Conservation (phyloP, 2,888 invertebrate genomes). For the Encarsia formosa region DNA sequence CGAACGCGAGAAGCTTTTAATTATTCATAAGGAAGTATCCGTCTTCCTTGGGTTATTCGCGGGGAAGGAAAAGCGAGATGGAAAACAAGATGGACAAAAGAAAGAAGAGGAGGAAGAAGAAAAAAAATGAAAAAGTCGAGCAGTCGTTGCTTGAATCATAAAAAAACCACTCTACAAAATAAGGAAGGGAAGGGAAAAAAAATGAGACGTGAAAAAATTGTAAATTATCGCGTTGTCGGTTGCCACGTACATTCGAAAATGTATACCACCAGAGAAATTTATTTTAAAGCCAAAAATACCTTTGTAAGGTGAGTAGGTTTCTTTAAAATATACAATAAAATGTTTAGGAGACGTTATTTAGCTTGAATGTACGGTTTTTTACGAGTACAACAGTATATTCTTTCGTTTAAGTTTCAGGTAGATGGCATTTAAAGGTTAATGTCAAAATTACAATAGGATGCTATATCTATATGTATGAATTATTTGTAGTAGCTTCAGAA, state of each 20-base stretch:
- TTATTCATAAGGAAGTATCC: constrained; percentile 24
- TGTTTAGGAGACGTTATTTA: too few species aligned
- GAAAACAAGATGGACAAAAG: constrained; percentile 11
- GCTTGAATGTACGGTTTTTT: too few species aligned
- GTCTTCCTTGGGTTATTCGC: constrained; percentile 9
- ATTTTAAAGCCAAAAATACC: too few species aligned
- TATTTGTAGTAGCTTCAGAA: too few species aligned
- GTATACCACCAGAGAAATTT: not conserved
- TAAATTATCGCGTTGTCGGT: not conserved
- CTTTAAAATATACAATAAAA: too few species aligned
- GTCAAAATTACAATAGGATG: too few species aligned
- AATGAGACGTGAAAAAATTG: too few species aligned
- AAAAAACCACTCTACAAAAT: constrained; percentile 18
- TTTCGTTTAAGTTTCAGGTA: too few species aligned
- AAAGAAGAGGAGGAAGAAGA: not conserved
- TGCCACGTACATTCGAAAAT: not conserved
- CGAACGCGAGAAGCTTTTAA: constrained; percentile 14
- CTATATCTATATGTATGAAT: too few species aligned
- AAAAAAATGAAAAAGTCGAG: not conserved
- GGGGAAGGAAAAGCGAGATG: constrained; percentile 1
- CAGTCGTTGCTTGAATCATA: constrained; percentile 6
- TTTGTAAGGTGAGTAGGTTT: too few species aligned
- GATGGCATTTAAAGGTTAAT: too few species aligned
- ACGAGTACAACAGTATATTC: too few species aligned
- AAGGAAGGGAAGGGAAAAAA: constrained; percentile 4